Percentiles rank a stretch among this genome's conserved stretches.
phyloP scores from a whole-genome alignment of 2,888 invertebrate genomes.

The Archips crataeganus region DNA sequence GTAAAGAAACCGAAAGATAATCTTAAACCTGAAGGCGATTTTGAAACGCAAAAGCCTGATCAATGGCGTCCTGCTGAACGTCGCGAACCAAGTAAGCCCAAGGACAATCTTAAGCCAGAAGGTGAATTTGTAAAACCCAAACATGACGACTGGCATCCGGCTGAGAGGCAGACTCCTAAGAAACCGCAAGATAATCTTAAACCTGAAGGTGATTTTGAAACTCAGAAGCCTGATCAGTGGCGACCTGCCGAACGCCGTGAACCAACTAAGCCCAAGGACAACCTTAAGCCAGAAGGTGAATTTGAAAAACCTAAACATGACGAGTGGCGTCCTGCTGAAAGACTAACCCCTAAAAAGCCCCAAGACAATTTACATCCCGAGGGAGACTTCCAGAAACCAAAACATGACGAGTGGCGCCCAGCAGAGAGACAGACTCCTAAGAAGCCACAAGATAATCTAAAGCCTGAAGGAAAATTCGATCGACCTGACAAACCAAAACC shows the following conservation, averaged over 20 bases:
- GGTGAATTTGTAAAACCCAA: slow-evolving; percentile 77
- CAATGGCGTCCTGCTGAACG: slow-evolving; percentile 64
- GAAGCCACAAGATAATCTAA: slow-evolving; percentile 85
- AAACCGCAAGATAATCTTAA: slow-evolving; percentile 77
- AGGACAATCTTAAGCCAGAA: slow-evolving; percentile 87
- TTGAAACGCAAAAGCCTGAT: slow-evolving; percentile 66
- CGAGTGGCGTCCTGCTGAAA: slow-evolving; percentile 81
- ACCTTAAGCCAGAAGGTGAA: slow-evolving; percentile 85
- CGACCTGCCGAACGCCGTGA: slow-evolving; percentile 64
- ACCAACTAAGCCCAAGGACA: slow-evolving; percentile 78
- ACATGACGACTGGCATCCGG: slow-evolving; percentile 79
- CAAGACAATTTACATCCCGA: slow-evolving; percentile 76
- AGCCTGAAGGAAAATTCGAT: slow-evolving; percentile 82
- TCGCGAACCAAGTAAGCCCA: slow-evolving; percentile 60
- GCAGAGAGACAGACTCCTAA: slow-evolving; percentile 77
- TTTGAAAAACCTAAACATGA: slow-evolving; percentile 74
- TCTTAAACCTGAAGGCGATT: slow-evolving; percentile 64
- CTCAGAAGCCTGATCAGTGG: slow-evolving; percentile 64
- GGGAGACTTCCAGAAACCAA: slow-evolving; percentile 77
- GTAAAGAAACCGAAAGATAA: slow-evolving; percentile 76
- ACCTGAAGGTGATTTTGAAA: slow-evolving; percentile 66
- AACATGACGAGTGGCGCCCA: slow-evolving; percentile 70
- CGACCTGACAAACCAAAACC: slow-evolving; percentile 56
- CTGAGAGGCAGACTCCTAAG: slow-evolving; percentile 85
- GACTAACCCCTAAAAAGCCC: slow-evolving; percentile 50